Evolutionary conservation across 2,888 invertebrate genomes (phyloP), one percentile per base, ranked within the genome.

Genomic region (Noctua pronuba): DNA sequence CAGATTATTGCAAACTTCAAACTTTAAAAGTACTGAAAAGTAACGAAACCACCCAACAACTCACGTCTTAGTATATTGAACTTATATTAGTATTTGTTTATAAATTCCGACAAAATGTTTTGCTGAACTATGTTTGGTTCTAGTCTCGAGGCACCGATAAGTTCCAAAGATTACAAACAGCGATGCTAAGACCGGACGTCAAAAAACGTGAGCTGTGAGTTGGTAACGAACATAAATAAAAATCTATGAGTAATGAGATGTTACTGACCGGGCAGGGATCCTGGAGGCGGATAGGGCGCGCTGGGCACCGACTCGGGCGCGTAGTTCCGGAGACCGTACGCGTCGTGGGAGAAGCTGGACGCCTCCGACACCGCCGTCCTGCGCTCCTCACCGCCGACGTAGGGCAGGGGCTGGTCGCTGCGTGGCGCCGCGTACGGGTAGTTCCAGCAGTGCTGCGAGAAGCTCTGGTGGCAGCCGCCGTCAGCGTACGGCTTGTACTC

Each of bases 241-340:
- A 28, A 44, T 79, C 28, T 66, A 80, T 76, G 68, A 90, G 88
- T 84, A 88, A 84, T 83, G 83, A 83, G 77, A 72, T 84, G 92
- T 93, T 97, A 97, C 96, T 95, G 86, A 96, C 96, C 96, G 91
- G 96, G 96, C 83, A 96, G 89, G 92, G 97, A 97, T 97, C 98
- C 98, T 97, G 98, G 98, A 92, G 98, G 98, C 92, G 98, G 98
- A 91, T 98, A 98, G 64, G 98, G 98, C 80, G 98, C 98, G 90
- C 98, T 97, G 89, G 98, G 97, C 86, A 98, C 98, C 67, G 97
- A 97, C 93, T 98, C 98, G 5, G 98, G 97, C 74, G 97, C 97
- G 94, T 98, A 98, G 95, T 98, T 98, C 91, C 98, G 97, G 77
- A 98, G 97, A 74, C 98, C 97, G 92, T 98, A 98, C 77, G 98